Evolutionary conservation across 2,888 invertebrate genomes (phyloP).

Genomic region (Cephus pulcher): DNA sequence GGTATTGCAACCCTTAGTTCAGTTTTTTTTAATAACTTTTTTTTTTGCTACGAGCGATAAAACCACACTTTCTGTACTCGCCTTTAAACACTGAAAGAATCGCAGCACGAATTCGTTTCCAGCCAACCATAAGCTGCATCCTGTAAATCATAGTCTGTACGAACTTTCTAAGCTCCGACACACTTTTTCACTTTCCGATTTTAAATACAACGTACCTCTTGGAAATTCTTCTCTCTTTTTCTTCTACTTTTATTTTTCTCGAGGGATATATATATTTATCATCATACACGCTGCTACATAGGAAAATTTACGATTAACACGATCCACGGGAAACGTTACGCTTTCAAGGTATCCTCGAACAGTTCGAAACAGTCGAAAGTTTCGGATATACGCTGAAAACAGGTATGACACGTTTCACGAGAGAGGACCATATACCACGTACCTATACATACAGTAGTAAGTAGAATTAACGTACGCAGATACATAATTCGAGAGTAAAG

Average conservation of each 20-base stretch:
- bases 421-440: not conserved
- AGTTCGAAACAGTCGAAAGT: not conserved
- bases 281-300: not conserved
- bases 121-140: slow-evolving; percentile 8
- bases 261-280: too few relatives aligned
- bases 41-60: slow-evolving; percentile 40
- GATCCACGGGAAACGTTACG: not conserved
- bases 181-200: not conserved
- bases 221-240: too few relatives aligned
- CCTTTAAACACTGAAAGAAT: slow-evolving; percentile 10
- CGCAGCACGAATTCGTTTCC: slow-evolving; percentile 14
- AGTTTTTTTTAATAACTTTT: not conserved
- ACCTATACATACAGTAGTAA: not conserved
- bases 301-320: not conserved
- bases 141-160: not conserved
- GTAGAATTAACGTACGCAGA: not conserved
- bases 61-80: slow-evolving; percentile 17
- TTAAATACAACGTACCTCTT: too few relatives aligned
- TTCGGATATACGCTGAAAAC: not conserved
- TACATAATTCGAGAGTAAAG: not conserved
- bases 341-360: not conserved
- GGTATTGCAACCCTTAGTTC: not conserved
- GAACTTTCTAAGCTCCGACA: not conserved
- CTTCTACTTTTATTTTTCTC: too few relatives aligned
- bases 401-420: not conserved